Evolutionary conservation across 1,140 invertebrate species (phyloP), one percentile per base, ranked within the genome.

Genomic region (Brachionus koreanus): DNA sequence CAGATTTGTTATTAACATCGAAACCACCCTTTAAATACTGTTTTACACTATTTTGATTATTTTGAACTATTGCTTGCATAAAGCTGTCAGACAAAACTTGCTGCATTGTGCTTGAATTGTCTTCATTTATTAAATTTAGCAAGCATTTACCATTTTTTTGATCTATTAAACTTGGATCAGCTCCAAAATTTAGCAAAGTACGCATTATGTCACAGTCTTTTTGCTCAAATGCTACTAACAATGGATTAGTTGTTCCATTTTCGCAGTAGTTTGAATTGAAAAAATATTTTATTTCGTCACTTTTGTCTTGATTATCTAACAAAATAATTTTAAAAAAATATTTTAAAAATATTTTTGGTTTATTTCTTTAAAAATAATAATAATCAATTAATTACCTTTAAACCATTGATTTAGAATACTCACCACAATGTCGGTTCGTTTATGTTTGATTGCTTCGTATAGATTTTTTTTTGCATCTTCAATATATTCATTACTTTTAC

Each of bases 1-100:
- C 33, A 16, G 33, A 39, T 39, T 33, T 23, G 33, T 57, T 65
- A 37, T 79, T 79, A 12, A 79, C 35, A 39, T 61, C 49, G 7
- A 79, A 79, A 7, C 76, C 76, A 29, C 46, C 49, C 16, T 39
- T 19, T 19, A 79, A 37, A 43, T 61, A 79, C 12, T 61, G 61
- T 10, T 57, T 61, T 19, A 79, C 16, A 42, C 16, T 43, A 12
- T 5, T 57, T n/a, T 42, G 6, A 79, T 79, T 79, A 19, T 79
- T 79, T 29, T 79, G 76, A 16, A 61, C 61, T 12, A 79, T 79
- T n/a, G 76, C 9, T 23, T 79, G 76, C 76, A 79, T 79, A 37
- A 57, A 79, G 39, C 46, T 42, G 23, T 79, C 76, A 12, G 46
- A 37, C 23, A 79, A 39, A 19, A 79, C 19, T 61, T 79, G 76